These are phyloP conservation scores for Palythoa grandiflora DNA, from an alignment of 92 coral and sea anemone species.

Conservation along the genomic window DNA sequence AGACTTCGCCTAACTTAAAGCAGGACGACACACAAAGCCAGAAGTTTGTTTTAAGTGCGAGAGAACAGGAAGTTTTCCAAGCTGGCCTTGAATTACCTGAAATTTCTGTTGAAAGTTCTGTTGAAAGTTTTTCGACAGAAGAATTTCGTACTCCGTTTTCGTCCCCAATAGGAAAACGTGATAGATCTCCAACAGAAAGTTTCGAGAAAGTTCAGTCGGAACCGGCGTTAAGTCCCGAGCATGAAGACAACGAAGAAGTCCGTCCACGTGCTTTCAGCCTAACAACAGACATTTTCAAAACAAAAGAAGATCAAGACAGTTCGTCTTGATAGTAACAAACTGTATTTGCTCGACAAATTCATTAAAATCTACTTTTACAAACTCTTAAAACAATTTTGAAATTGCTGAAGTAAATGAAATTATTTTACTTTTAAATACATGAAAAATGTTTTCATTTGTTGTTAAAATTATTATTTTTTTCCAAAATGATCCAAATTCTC, in stretches of 20 bases:
- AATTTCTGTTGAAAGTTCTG: constrained; percentile 24
- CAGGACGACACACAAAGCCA: not conserved
- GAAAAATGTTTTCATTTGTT: no score
- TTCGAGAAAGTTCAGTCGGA: constrained; percentile 72
- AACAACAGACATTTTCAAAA: constrained; percentile 38
- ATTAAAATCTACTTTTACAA: not conserved
- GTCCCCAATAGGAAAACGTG: constrained; percentile 25
- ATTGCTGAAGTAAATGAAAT: no score
- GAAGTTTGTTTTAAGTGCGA: constrained; percentile 8
- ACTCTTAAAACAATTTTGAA: not conserved
- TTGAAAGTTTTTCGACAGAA: constrained; percentile 24
- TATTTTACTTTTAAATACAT: no score
- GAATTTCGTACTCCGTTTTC: constrained; percentile 35
- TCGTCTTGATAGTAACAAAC: not conserved
- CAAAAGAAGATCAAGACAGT: constrained; percentile 30
- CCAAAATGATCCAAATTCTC: no score
- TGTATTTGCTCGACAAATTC: not conserved
- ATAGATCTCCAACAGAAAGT: constrained; percentile 1
- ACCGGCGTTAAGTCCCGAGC: constrained; percentile 63
- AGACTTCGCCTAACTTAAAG: not conserved
- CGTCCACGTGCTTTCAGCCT: constrained; percentile 43
- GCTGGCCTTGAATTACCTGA: constrained; percentile 18
- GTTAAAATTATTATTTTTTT: no score
- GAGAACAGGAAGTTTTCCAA: constrained; percentile 3
- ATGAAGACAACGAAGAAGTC: not conserved